A percentile compares a stretch with the other conserved stretches of the same genome.
These are phyloP conservation scores for Ochropleura plecta DNA, from an alignment of 2,888 invertebrate genomes.

Conservation along the genomic window DNA sequence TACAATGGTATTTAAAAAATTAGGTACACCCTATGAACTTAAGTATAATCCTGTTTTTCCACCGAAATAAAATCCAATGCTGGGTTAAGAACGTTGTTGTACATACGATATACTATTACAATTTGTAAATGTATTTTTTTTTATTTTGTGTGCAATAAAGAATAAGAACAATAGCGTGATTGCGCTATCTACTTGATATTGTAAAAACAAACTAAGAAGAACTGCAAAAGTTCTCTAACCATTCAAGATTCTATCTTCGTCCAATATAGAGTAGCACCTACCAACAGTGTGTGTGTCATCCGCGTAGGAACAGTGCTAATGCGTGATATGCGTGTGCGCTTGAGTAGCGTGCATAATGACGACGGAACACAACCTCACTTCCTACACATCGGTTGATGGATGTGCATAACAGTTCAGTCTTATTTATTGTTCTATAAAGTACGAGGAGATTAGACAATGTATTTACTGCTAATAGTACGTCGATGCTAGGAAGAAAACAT, in stretches of 20 bases:
- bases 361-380: conserved; percentile 55
- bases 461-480: conserved; percentile 9
- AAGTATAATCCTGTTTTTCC: no score
- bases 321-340: conserved; percentile 52
- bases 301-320: conserved; percentile 38
- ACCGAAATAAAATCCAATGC: no score
- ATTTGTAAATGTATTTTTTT: no score
- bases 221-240: neutral
- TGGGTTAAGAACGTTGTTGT: no score
- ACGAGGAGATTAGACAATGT: conserved; percentile 30
- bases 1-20: no score
- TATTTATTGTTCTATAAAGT: conserved; percentile 40
- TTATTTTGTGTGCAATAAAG: no score
- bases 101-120: no score
- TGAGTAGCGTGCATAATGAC: conserved; percentile 54
- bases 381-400: conserved; percentile 57
- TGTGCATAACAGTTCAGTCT: conserved; percentile 49
- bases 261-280: conserved; percentile 5
- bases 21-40: no score
- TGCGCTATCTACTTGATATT: neutral
- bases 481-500: neutral
- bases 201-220: neutral
- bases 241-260: conserved; percentile 1
- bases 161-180: neutral
- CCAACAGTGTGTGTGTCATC: neutral